phyloP scores from a whole-genome alignment of 2,113 vertebrate genomes.

The Clinocottus analis region DNA sequence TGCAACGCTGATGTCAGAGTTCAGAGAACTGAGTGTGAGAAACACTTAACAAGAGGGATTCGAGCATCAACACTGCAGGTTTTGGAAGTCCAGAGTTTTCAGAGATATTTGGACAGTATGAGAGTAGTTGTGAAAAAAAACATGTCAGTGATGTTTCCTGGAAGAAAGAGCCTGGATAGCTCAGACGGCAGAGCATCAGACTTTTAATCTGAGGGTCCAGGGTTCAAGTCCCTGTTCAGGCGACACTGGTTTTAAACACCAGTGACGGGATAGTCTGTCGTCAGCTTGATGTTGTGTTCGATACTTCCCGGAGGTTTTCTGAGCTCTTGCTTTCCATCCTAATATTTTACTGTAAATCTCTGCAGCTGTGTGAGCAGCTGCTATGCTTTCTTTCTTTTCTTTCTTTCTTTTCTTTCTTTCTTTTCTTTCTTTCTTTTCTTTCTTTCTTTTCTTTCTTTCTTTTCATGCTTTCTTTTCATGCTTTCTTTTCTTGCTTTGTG shows the following conservation, averaged over 20 bases:
- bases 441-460: too few relatives aligned
- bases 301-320: not conserved
- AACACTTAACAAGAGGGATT: not conserved
- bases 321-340: too few relatives aligned
- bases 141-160: not conserved
- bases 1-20: not conserved
- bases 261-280: not conserved
- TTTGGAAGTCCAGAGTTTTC: not conserved
- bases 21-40: not conserved
- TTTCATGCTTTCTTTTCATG: too few relatives aligned
- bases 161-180: conserved; percentile 77
- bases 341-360: too few relatives aligned
- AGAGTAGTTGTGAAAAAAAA: too few relatives aligned
- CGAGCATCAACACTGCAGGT: not conserved
- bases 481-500: too few relatives aligned
- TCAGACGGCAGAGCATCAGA: conserved; percentile 86
- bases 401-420: too few relatives aligned
- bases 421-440: too few relatives aligned
- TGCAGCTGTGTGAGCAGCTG: not conserved
- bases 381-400: not conserved
- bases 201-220: conserved; percentile 78
- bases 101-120: not conserved
- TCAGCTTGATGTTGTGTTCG: not conserved
- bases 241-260: accelerated
- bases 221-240: conserved; percentile 85